Evolutionary conservation across 2,113 vertebrate genomes (phyloP).

Genomic region (Stictonetta naevosa): DNA sequence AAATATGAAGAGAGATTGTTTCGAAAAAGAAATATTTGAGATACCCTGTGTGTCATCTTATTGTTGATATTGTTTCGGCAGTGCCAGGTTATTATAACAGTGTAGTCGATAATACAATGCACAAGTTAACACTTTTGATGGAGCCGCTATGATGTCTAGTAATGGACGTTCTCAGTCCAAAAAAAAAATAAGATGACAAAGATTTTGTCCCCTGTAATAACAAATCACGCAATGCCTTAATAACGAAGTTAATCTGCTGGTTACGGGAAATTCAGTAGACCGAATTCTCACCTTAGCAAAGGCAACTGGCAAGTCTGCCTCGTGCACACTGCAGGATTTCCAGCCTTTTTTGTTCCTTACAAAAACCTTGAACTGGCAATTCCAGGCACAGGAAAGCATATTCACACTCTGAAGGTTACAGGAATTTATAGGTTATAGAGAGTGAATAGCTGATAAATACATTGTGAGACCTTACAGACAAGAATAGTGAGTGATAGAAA

Average conservation of each 20-base stretch:
- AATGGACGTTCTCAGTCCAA: not conserved
- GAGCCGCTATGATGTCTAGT: conserved; percentile 4
- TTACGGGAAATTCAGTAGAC: not conserved
- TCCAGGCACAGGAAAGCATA: not conserved
- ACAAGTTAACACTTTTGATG: conserved; percentile 34
- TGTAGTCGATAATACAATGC: not conserved
- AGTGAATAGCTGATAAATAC: not conserved
- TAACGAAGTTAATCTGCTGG: not conserved
- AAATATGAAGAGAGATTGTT: conserved; percentile 43
- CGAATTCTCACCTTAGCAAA: not conserved
- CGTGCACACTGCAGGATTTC: not conserved
- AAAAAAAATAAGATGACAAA: conserved; percentile 25
- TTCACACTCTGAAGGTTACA: not conserved
- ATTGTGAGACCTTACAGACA: not conserved
- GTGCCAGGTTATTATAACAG: conserved; percentile 18
- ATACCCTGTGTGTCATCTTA: not conserved
- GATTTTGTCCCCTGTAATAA: conserved; percentile 3
- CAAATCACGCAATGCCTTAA: not conserved
- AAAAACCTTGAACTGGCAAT: not conserved
- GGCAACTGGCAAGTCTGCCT: not conserved
- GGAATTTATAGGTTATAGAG: not conserved
- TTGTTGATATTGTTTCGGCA: conserved; percentile 3
- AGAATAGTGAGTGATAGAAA: not conserved
- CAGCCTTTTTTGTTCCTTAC: not conserved
- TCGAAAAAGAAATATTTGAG: conserved; percentile 25